Conservation (phyloP, 1,140 invertebrate genomes). For the Drosophila kanapiae region DNA sequence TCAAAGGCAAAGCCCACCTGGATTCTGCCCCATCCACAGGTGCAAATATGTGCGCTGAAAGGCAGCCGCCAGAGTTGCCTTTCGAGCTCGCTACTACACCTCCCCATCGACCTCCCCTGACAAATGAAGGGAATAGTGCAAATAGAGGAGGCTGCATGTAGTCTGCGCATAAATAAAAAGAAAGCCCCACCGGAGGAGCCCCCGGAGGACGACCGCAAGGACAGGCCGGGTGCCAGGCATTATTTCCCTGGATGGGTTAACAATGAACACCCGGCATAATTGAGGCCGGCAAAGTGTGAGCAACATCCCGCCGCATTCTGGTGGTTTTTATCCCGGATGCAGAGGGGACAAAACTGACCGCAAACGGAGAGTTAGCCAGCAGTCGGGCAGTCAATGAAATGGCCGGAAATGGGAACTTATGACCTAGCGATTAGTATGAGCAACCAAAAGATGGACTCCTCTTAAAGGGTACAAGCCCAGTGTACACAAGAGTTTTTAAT, state of each 20-base stretch:
- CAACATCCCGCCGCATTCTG: conserved; percentile 16
- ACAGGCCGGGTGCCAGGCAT: conserved; percentile 8
- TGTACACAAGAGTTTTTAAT: too few relatives aligned
- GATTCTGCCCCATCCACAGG: conserved; percentile 37
- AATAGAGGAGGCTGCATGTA: conserved; percentile 7
- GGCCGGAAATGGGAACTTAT: not conserved
- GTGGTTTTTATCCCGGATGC: conserved; percentile 17
- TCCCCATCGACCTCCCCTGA: conserved; percentile 35
- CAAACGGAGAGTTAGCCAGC: conserved; percentile 20
- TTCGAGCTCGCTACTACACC: conserved; percentile 6
- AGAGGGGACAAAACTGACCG: conserved; percentile 16
- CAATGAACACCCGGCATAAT: conserved; percentile 57
- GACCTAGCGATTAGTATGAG: not conserved
- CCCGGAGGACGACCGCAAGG: conserved; percentile 32
- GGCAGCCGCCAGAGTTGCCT: conserved; percentile 13
- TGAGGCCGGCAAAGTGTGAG: conserved; percentile 32
- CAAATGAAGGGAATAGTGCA: conserved; percentile 43
- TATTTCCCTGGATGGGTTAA: conserved; percentile 35
- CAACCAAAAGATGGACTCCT: not conserved
- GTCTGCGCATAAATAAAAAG: conserved; percentile 61
- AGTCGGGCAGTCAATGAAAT: not conserved
- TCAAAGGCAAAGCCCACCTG: conserved; percentile 49
- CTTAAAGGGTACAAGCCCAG: not conserved
- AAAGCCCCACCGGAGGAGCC: conserved; percentile 17
- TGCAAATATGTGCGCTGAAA: conserved; percentile 59